These are phyloP conservation scores for Popillia japonica DNA, from an alignment of 1,140 invertebrate species.

Conservation along the genomic window DNA sequence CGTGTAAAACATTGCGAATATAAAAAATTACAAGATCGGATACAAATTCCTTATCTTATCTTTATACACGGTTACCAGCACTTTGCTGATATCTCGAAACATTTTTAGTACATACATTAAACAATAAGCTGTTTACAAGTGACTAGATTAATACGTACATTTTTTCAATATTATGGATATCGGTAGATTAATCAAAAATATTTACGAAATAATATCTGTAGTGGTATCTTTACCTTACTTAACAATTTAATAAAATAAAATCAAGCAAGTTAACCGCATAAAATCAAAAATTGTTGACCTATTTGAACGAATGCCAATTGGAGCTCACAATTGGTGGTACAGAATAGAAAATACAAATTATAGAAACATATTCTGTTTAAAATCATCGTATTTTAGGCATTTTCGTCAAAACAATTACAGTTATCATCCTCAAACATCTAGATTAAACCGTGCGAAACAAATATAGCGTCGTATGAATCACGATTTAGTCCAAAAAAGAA, in stretches of 20 bases:
- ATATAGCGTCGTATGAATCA: slow-evolving; percentile 15
- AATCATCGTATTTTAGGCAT: too few species aligned
- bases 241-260: not conserved
- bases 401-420: too few species aligned
- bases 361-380: not conserved
- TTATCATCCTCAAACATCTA: not conserved
- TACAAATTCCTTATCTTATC: not conserved
- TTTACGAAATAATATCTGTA: too few species aligned
- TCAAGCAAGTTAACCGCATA: not conserved
- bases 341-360: too few species aligned
- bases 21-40: not conserved
- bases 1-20: not conserved
- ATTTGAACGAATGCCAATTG: not conserved
- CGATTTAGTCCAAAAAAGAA: slow-evolving; percentile 21
- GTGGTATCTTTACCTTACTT: too few species aligned
- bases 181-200: too few species aligned
- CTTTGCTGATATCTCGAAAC: not conserved
- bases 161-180: too few species aligned
- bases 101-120: not conserved
- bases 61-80: not conserved
- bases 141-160: too few species aligned
- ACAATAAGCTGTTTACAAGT: not conserved
- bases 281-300: not conserved
- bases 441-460: not conserved
- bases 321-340: not conserved